A percentile compares a stretch with the other conserved stretches of the same genome.
Evolutionary conservation across 2,888 invertebrate species (phyloP).

Genomic region (Eueremaeus valkanovi): DNA sequence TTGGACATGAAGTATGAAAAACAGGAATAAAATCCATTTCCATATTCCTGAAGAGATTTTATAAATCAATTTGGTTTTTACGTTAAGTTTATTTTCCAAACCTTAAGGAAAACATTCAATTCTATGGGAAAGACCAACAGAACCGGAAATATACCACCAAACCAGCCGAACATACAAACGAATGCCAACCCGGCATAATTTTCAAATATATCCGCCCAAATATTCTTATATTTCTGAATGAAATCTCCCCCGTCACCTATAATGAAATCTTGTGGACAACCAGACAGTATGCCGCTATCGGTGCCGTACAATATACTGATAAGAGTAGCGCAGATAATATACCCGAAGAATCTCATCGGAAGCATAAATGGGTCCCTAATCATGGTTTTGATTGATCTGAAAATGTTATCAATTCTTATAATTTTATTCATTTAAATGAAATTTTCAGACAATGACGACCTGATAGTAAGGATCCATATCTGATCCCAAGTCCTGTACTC

Average conservation of each 20-base stretch:
- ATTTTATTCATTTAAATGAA: neutral
- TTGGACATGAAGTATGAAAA: conserved; percentile 76
- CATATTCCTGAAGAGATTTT: conserved; percentile 69
- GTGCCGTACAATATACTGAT: conserved; percentile 15
- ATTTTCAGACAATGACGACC: neutral
- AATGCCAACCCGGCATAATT: conserved; percentile 90
- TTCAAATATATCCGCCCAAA: conserved; percentile 57
- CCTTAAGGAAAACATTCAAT: conserved; percentile 64
- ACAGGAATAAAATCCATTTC: conserved; percentile 84
- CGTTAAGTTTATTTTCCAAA: neutral
- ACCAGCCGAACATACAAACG: conserved; percentile 78
- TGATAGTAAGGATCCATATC: neutral
- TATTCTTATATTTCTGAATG: neutral
- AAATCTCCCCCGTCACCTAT: neutral
- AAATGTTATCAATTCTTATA: neutral
- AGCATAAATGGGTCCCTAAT: neutral
- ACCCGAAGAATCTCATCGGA: neutral
- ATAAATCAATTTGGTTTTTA: neutral
- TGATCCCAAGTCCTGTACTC: neutral
- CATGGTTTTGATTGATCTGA: neutral
- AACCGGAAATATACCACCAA: conserved; percentile 93
- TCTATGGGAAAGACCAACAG: conserved; percentile 83
- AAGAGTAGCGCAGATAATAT: neutral
- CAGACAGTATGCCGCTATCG: conserved; percentile 19
- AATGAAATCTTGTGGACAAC: conserved; percentile 31